A percentile compares a stretch with the other conserved stretches of the same genome.
Evolutionary conservation across 2,797 vertebrate species (phyloP).

Genomic region (Sylvia borin): DNA sequence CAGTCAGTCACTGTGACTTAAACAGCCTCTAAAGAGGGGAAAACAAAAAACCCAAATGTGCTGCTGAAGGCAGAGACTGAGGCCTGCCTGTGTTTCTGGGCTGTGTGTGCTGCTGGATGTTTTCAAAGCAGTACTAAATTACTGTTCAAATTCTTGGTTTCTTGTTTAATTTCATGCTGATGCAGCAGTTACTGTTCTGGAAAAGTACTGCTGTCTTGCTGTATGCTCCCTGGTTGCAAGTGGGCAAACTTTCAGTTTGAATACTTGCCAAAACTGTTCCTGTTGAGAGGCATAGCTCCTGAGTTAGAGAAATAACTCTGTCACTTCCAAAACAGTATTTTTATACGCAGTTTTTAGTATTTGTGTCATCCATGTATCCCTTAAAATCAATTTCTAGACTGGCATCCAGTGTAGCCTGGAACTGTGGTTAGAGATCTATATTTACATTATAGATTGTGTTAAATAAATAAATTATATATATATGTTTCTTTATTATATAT

Average conservation of each 20-base stretch:
- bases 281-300: background rate
- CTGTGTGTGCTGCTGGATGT: fast-evolving
- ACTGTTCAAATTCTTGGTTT: background rate
- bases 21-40: background rate
- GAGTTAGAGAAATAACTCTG: background rate
- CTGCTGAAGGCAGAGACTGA: background rate
- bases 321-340: background rate
- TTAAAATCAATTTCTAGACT: background rate
- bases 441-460: too few species aligned
- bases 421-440: background rate
- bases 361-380: background rate
- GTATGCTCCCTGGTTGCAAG: background rate
- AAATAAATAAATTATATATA: too few species aligned
- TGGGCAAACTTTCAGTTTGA: background rate
- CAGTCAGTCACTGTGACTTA: background rate
- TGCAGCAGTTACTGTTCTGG: background rate
- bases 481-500: too few species aligned
- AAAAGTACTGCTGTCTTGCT: background rate
- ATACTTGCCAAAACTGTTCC: background rate
- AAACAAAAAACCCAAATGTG: background rate
- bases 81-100: background rate
- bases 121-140: background rate
- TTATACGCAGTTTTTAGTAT: background rate
- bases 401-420: background rate
- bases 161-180: background rate